phyloP scores from a whole-genome alignment of 2,888 invertebrate genomes.

The Latheticus oryzae region DNA sequence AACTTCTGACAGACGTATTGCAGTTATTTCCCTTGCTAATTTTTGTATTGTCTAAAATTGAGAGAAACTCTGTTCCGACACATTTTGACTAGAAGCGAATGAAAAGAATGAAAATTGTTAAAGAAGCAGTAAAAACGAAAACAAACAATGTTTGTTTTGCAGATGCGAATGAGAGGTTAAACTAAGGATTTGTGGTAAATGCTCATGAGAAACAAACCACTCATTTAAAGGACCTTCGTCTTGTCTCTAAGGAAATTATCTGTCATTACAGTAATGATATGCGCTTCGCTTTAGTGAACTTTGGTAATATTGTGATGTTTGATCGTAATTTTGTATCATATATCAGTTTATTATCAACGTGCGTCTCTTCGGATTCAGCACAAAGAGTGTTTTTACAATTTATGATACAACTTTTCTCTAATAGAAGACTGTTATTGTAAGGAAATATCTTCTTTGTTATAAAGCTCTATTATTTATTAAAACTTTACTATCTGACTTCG shows the following conservation, averaged over 20 bases:
- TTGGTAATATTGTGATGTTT: slow-evolving; percentile 21
- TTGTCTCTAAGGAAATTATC: slow-evolving; percentile 35
- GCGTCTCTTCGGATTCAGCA: slow-evolving; percentile 4
- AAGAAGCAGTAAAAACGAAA: slow-evolving; percentile 7
- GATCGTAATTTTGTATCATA: slow-evolving; percentile 26
- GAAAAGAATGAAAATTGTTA: too few relatives aligned
- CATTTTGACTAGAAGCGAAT: background rate
- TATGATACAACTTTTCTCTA: too few relatives aligned
- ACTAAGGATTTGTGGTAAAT: slow-evolving; percentile 21
- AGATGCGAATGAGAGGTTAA: slow-evolving; percentile 21
- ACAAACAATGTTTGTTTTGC: slow-evolving; percentile 13
- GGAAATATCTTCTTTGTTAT: too few relatives aligned
- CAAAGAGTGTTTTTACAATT: slow-evolving; percentile 20
- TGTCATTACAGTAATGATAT: slow-evolving; percentile 33
- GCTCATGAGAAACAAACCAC: slow-evolving; percentile 29
- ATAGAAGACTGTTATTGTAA: too few relatives aligned
- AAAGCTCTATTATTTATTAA: too few relatives aligned
- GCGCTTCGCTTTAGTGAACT: slow-evolving; percentile 31
- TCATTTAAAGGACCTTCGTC: slow-evolving; percentile 23
- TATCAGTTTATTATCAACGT: slow-evolving; percentile 25
- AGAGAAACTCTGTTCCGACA: slow-evolving; percentile 6
- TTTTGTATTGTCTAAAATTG: slow-evolving; percentile 13
- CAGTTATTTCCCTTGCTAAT: too few relatives aligned
- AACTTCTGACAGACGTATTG: too few relatives aligned
- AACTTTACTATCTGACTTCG: too few relatives aligned